Base-by-base conservation (phyloP, 1,140 invertebrate species). In the Meloidogyne floridensis region DNA sequence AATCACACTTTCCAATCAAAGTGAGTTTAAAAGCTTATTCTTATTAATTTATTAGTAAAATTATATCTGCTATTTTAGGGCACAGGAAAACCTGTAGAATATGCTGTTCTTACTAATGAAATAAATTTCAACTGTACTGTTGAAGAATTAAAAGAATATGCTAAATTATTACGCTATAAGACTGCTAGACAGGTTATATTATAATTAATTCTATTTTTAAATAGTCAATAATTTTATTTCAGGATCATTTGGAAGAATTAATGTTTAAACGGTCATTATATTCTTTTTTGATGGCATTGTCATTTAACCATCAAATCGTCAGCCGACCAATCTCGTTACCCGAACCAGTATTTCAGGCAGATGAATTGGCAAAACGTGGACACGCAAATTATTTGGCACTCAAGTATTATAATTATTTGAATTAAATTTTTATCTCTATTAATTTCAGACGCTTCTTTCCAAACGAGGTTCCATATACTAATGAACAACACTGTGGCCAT, bases 271-370 rank as follows among this genome's bases (percentile, higher is more conserved):
- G 59, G n/a, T 65, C 59, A 65, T 65, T 65, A 65, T 65, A 65
- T 65, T 65, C 59, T 5, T 6, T 84, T 18, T 11, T 84, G 8
- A 83, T 84, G 18, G 54, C 84, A 10, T 71, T 84, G 2, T 83
- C 54, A 18, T 84, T 83, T 51, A 69, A 54, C 3, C 84, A 84
- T 73, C 84, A 84, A 56, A 84, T 84, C 53, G 79, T 84, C 4
- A 86, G n/a, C n/a, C 78, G 65, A 10, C 51, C 84, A 10, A 74
- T 74, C 18, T 80, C 80, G 13, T 10, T 80, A 5, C 80, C 80
- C 7, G 80, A 80, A 71, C 80, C 80, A 9, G 53, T 80, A 13
- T 80, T 78, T 51, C 80, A 80, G 32, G 80, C 80, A 18, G 80
- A 75, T 71, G 80, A 80, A 59, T 77, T 80, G 51, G 80, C 80